Evolutionary conservation across 1,140 invertebrate genomes (phyloP).

Genomic region (Gryon sp.): DNA sequence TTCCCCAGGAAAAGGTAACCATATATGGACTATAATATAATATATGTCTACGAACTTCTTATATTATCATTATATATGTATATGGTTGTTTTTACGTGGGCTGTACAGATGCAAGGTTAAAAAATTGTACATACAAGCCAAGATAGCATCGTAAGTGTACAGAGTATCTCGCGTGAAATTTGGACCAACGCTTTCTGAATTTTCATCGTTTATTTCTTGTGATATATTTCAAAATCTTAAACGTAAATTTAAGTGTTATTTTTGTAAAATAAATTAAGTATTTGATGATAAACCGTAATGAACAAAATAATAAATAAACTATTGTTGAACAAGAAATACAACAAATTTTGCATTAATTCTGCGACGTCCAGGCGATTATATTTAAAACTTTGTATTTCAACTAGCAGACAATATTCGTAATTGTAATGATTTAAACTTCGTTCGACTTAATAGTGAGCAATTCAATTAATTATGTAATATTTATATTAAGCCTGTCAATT

Average conservation of each 20-base stretch:
- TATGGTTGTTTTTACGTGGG: too few species aligned
- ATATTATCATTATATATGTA: too few species aligned
- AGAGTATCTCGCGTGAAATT: conserved; percentile 37
- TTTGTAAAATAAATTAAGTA: conserved; percentile 32
- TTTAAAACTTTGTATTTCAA: conserved; percentile 39
- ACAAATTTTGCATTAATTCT: conserved; percentile 25
- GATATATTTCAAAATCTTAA: conserved; percentile 33
- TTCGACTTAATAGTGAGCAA: too few species aligned
- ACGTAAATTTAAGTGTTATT: conserved; percentile 29
- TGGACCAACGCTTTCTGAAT: conserved; percentile 23
- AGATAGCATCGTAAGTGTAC: conserved; percentile 30
- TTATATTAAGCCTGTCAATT: too few species aligned
- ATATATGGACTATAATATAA: too few species aligned
- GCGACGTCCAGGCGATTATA: conserved; percentile 37
- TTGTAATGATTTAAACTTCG: conserved; percentile 10
- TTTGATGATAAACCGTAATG: not conserved
- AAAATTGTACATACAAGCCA: conserved; percentile 27
- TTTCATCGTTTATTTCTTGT: conserved; percentile 37
- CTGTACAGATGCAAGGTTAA: conserved; percentile 28
- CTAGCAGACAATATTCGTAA: conserved; percentile 45
- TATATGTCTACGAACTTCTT: too few species aligned
- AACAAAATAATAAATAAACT: too few species aligned
- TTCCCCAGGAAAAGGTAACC: too few species aligned
- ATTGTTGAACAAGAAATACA: not conserved
- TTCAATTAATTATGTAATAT: too few species aligned